A percentile compares a stretch with the other conserved stretches of the same genome.
Evolutionary conservation across 2,113 vertebrate genomes (phyloP).

Genomic region (Channa maculata): DNA sequence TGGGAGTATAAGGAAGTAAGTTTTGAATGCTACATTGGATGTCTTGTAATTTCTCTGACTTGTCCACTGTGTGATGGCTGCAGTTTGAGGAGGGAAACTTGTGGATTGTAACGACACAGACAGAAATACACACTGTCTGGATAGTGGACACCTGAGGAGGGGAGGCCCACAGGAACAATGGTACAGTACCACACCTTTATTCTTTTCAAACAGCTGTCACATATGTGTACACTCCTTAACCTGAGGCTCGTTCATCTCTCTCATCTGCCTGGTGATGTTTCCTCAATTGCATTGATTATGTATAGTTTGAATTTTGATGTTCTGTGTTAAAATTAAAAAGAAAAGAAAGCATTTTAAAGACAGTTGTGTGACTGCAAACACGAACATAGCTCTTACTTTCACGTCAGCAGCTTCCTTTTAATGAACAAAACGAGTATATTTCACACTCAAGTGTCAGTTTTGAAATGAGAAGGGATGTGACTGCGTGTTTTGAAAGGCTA

Average conservation of each 20-base stretch:
- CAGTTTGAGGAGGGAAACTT: conserved; percentile 48
- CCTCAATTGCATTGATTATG: neutral
- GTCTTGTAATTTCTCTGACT: conserved; percentile 43
- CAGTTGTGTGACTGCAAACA: neutral
- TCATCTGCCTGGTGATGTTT: neutral
- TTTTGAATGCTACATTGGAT: conserved; percentile 49
- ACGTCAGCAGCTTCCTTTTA: neutral
- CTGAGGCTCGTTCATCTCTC: neutral
- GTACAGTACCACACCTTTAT: conserved; percentile 63
- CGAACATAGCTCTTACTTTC: neutral
- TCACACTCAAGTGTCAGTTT: neutral
- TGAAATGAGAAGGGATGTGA: conserved; percentile 3
- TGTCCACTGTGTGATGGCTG: conserved; percentile 50
- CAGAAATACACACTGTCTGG: conserved; percentile 23
- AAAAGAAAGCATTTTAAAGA: neutral
- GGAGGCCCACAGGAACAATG: conserved; percentile 64
- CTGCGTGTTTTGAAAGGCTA: neutral
- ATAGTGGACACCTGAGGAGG: conserved; percentile 52
- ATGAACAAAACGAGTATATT: neutral
- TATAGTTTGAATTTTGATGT: neutral
- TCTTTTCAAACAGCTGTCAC: conserved; percentile 4
- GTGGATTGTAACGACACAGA: conserved; percentile 56
- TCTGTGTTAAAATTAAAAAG: too few relatives aligned
- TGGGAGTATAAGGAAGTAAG: conserved; percentile 79
- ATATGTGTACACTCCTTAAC: neutral